Base-by-base conservation (phyloP, 2,113 vertebrate species). In the Garra rufa region DNA sequence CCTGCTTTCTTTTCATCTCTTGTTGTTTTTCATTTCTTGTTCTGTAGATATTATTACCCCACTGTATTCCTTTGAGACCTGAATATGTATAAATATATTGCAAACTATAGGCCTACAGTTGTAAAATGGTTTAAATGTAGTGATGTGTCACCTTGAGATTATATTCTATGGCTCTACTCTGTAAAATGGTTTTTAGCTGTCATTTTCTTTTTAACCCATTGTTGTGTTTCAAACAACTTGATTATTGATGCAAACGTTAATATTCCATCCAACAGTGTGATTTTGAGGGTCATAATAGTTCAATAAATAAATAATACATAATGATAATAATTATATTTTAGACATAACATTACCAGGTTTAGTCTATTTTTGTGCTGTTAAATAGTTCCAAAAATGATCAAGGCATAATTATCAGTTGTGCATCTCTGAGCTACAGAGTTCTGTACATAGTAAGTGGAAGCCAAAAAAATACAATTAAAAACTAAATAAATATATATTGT, bases 1-100 rank as follows among this genome's bases (percentile, higher is more conserved):
- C 41, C 38, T 63, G 57, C 38, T 46, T 79, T 79, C 57, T 44
- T 17, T 65, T 79, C 15, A 44, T 79, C 24, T 79, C 34, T 79
- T 63, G 41, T 63, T 77, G 41, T 79, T 65, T 65, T 43, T 63
- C 57, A 46, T 26, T 63, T 79, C 76, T 43, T 46, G 8, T 65
- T 61, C 41, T 30, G 76, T 61, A n/a, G 57, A 79, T 63, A 63
- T 63, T 61, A 63, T 30, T 28, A 63, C 38, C 1, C 26, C 46
- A 30, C 26, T 26, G 0, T 1, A 26, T 63, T 2, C 57, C 57
- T 65, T 19, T 59, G 57, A 79, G 76, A 46, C 9, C 15, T 3
- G 28, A 75, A 63, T 7, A 3, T 63, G 57, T 79, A 63, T 77
- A 63, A 78, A 78, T 43, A 61, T 28, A 24, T 24, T 41, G 13